Base-by-base conservation (phyloP, 1,140 invertebrate genomes). In the Sycobia sp. region DNA sequence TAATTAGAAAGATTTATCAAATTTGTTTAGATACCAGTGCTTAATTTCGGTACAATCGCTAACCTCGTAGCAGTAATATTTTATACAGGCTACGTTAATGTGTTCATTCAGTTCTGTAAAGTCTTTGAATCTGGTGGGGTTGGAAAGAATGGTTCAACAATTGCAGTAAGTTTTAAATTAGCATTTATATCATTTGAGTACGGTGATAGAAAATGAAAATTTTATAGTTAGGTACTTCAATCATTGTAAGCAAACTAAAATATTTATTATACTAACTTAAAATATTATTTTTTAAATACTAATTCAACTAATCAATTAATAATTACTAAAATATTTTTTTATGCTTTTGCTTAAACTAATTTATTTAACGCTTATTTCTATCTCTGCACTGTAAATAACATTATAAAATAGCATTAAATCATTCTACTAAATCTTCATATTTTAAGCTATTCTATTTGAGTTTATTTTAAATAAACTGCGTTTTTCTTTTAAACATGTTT, bases 131-230 rank as follows among this genome's bases (percentile, higher is more conserved):
- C 87, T 73, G 93, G 93, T 77, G 94, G 94, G 78, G 89, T 90
- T 69, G 94, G 94, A 71, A 95, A 94, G 86, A 96, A 96, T 85
- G 94, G 93, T 77, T 96, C 94, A 62, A 95, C 94, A 57, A 91
- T 96, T 66, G 95, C 94, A 81, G 94, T 95, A 91, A 93, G 91
- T 90, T 81, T 70, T 50, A 32, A 47, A 64, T n/a, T 34, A 38
- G 44, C 23, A 18, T 50, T 59, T 39, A 23, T 47, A 41, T 34
- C 18, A 1, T 44, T 44, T 22, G 13, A 32, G 14, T 4, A 23
- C 4, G 27, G 29, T 43, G 16, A 34, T 14, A 34, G 16, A n/a
- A n/a, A n/a, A n/a, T n/a, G 10, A 44, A 18, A 46, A 4, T n/a
- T n/a, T 0, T 38, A n/a, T 5, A 18, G 16, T 36, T 25, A 58